Conservation (phyloP, 2,113 vertebrate genomes). For the Addax nasomaculatus region DNA sequence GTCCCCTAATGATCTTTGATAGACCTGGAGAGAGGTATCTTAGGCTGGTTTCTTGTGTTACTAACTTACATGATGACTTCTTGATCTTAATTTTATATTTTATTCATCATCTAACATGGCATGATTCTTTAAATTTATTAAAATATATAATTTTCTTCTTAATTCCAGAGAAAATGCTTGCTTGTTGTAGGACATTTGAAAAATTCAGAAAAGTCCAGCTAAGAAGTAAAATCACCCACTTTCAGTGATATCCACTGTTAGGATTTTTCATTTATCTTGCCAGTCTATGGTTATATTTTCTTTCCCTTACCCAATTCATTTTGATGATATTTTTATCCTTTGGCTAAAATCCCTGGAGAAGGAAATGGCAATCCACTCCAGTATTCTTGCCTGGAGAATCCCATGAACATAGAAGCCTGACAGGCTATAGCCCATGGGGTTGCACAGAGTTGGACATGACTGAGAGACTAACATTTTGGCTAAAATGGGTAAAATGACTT, state of each 20-base stretch:
- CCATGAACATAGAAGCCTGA: not conserved
- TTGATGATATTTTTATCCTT: not conserved
- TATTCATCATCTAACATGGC: not conserved
- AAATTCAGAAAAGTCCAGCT: not conserved
- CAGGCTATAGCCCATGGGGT: not conserved
- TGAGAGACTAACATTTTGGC: not conserved
- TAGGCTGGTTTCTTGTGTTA: not conserved
- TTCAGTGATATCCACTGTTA: not conserved
- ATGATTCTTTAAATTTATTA: not conserved
- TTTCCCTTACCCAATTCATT: not conserved
- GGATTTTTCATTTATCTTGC: not conserved
- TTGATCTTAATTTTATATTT: not conserved
- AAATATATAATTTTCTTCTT: not conserved
- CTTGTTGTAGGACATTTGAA: not conserved
- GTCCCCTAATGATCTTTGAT: not conserved
- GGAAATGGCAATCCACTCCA: not conserved
- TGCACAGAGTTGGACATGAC: not conserved
- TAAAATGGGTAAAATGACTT: not conserved
- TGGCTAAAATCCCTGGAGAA: not conserved
- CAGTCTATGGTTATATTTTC: not conserved
- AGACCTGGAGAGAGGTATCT: not conserved
- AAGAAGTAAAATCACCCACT: not conserved
- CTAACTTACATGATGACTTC: not conserved
- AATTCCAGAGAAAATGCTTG: not conserved
- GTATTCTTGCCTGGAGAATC: not conserved